Evolutionary conservation across 2,113 vertebrate species (phyloP).

Genomic region (Leptodactylus fuscus): DNA sequence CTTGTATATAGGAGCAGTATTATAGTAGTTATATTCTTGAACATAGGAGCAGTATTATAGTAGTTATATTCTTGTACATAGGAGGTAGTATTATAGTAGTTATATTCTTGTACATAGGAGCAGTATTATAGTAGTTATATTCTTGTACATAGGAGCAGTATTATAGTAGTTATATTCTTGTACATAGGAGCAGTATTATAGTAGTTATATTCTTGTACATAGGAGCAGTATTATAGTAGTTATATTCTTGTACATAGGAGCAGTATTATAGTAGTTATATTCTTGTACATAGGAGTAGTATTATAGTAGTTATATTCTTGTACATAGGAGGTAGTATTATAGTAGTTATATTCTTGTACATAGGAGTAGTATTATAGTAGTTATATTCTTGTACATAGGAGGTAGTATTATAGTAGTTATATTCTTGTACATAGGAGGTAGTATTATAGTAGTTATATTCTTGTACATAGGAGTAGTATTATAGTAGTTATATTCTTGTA

Average conservation of each 20-base stretch:
- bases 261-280: constrained; percentile 10
- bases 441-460: constrained; percentile 14
- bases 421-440: not conserved
- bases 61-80: constrained; percentile 6
- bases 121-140: constrained; percentile 19
- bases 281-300: not conserved
- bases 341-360: not conserved
- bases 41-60: not conserved
- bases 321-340: not conserved
- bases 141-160: constrained; percentile 11
- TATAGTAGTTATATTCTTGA: constrained; percentile 9
- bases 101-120: constrained; percentile 5
- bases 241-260: not conserved
- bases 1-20: not conserved
- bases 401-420: not conserved
- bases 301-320: constrained; percentile 3
- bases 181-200: not conserved
- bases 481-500: constrained; percentile 3
- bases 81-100: not conserved
- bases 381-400: not conserved
- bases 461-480: not conserved
- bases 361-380: not conserved
- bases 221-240: not conserved
- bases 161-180: constrained; percentile 13
- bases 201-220: constrained; percentile 2